These are phyloP conservation scores for Stegastes partitus DNA, from an alignment of 2,113 vertebrate species.

Conservation along the genomic window DNA sequence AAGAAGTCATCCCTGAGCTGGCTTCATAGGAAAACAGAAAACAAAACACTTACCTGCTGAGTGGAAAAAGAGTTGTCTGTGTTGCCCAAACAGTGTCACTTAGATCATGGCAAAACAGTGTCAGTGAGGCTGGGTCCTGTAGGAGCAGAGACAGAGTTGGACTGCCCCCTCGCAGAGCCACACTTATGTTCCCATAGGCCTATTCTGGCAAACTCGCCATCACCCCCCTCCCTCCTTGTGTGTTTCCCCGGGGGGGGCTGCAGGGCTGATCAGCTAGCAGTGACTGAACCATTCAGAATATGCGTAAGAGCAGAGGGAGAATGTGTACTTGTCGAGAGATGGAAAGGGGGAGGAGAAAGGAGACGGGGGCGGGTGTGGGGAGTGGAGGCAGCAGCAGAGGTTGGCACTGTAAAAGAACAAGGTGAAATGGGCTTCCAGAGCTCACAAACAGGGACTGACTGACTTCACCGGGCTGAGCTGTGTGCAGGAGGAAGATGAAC, in stretches of 20 bases:
- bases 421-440: constrained; percentile 58
- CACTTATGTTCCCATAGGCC: constrained; percentile 78
- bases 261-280: constrained; percentile 81
- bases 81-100: constrained; percentile 59
- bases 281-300: constrained; percentile 85
- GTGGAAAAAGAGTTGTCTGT: constrained; percentile 27
- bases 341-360: constrained; percentile 74
- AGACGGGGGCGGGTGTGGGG: constrained; percentile 12
- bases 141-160: constrained; percentile 56
- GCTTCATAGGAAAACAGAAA: neutral
- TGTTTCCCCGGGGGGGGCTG: constrained; percentile 83
- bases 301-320: constrained; percentile 68
- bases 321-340: constrained; percentile 72
- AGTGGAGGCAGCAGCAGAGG: constrained; percentile 38
- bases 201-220: constrained; percentile 83
- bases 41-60: constrained; percentile 69
- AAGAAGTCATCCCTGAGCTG: neutral
- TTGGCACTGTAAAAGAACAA: constrained; percentile 65
- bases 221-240: constrained; percentile 52
- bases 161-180: constrained; percentile 51
- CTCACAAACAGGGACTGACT: constrained; percentile 50
- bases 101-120: constrained; percentile 65
- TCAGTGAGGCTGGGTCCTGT: constrained; percentile 45
- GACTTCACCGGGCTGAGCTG: constrained; percentile 18
- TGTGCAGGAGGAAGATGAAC: constrained; percentile 25